Conservation (phyloP, 2,113 vertebrate genomes). For the Microtus pennsylvanicus region DNA sequence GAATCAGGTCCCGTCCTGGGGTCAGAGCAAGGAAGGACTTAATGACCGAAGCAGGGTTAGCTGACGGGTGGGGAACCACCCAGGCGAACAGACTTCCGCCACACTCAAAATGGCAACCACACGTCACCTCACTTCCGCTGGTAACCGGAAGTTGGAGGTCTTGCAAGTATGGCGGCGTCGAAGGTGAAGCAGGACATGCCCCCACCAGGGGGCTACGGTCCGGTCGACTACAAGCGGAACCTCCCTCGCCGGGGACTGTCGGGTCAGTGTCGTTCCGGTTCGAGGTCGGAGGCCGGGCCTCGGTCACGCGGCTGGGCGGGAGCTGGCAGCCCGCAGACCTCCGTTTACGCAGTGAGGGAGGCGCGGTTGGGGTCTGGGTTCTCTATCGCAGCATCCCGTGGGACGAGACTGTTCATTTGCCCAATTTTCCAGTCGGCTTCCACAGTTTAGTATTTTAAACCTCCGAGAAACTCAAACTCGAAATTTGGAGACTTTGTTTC, state of each 20-base stretch:
- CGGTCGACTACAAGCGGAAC: constrained; percentile 95
- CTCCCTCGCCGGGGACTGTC: constrained; percentile 93
- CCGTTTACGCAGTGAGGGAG: neutral
- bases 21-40: neutral
- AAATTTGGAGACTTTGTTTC: neutral
- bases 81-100: neutral
- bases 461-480: neutral
- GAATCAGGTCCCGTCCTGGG: neutral
- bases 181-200: constrained; percentile 99
- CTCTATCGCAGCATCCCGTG: neutral
- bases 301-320: neutral
- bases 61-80: neutral
- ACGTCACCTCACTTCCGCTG: neutral
- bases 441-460: neutral
- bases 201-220: constrained; percentile 92
- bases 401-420: neutral
- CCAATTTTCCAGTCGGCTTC: neutral
- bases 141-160: neutral
- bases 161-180: constrained; percentile 90
- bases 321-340: neutral
- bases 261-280: constrained; percentile 84
- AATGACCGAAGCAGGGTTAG: fast-evolving
- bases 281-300: neutral
- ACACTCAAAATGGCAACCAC: neutral
- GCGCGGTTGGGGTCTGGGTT: neutral